Evolutionary conservation across 2,888 invertebrate species (phyloP).

Genomic region (Augiades crinisus): DNA sequence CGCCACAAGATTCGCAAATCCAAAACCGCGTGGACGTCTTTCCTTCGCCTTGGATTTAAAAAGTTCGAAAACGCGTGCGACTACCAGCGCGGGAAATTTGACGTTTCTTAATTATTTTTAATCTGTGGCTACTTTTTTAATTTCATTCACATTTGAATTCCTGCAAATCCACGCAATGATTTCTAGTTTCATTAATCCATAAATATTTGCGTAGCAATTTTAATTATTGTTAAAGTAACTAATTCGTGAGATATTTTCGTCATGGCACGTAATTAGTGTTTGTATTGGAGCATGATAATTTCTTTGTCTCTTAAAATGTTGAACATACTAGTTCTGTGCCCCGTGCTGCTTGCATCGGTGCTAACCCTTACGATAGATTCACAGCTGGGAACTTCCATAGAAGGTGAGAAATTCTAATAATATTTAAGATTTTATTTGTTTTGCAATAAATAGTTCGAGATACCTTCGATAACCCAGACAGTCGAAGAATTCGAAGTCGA

Average conservation of each 20-base stretch:
- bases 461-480: not conserved
- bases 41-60: conserved; percentile 41
- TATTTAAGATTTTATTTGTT: too few species aligned
- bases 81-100: conserved; percentile 37
- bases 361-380: conserved; percentile 71
- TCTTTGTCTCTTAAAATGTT: conserved; percentile 57
- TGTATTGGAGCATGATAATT: conserved; percentile 23
- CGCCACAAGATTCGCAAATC: conserved; percentile 70
- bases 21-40: conserved; percentile 60
- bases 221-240: conserved; percentile 13
- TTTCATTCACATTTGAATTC: conserved; percentile 23
- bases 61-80: conserved; percentile 34
- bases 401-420: conserved; percentile 53
- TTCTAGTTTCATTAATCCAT: conserved; percentile 13
- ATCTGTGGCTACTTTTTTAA: conserved; percentile 28
- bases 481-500: too few species aligned
- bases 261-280: conserved; percentile 19
- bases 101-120: conserved; percentile 32
- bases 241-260: conserved; percentile 18
- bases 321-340: conserved; percentile 59
- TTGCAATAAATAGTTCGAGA: not conserved
- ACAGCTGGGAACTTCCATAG: conserved; percentile 69
- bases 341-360: conserved; percentile 61
- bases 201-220: conserved; percentile 20
- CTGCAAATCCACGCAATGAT: conserved; percentile 17